Evolutionary conservation across 2,113 vertebrate species (phyloP).

Genomic region (Hiodon alosoides): DNA sequence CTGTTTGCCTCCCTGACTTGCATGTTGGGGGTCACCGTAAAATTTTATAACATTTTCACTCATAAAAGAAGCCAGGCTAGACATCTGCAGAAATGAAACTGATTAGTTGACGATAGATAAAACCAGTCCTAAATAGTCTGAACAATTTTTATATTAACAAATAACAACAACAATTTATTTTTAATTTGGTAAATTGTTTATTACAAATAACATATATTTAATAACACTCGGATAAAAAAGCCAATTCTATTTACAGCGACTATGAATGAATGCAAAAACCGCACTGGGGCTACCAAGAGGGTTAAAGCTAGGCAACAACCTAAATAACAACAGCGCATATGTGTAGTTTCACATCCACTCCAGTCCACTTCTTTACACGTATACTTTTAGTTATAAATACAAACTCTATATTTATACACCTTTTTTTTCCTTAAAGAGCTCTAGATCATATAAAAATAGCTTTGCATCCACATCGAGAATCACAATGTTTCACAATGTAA

Average conservation of each 20-base stretch:
- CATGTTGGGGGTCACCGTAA: too few species aligned
- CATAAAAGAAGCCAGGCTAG: too few species aligned
- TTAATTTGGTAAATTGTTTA: slow-evolving; percentile 32
- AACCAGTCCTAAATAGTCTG: too few species aligned
- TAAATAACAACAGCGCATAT: not conserved
- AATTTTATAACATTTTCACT: too few species aligned
- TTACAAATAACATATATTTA: slow-evolving; percentile 31
- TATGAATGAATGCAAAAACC: slow-evolving; percentile 58
- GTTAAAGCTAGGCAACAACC: not conserved
- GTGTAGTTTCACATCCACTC: not conserved
- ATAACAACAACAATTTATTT: not conserved
- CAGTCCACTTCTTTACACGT: slow-evolving; percentile 25
- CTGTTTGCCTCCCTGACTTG: too few species aligned
- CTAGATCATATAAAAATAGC: slow-evolving; percentile 34
- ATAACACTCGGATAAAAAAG: slow-evolving; percentile 27
- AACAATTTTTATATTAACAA: not conserved
- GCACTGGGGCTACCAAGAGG: slow-evolving; percentile 47
- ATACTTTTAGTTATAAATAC: slow-evolving; percentile 65
- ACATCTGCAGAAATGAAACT: too few species aligned
- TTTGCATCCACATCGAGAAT: slow-evolving; percentile 34
- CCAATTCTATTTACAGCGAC: slow-evolving; percentile 25
- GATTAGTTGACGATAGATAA: too few species aligned
- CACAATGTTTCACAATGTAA: slow-evolving; percentile 14
- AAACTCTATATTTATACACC: slow-evolving; percentile 76
- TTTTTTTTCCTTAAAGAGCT: slow-evolving; percentile 41